Evolutionary conservation across 2,888 invertebrate genomes (phyloP), one percentile per base, ranked within the genome.

Genomic region (Phengaris arion): DNA sequence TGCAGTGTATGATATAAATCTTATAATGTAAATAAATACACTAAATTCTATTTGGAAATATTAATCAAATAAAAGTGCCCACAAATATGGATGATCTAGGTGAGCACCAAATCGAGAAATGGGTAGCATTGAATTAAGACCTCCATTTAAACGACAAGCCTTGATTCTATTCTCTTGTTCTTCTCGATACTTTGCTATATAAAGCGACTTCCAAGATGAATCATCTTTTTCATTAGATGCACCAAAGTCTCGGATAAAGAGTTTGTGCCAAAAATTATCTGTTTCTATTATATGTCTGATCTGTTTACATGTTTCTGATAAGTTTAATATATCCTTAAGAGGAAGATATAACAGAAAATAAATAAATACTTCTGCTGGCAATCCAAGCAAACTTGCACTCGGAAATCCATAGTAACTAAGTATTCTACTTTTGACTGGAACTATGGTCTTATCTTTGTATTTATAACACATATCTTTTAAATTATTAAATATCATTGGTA

Each of bases 361-460:
- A 48, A 81, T 81, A 46, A 92, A 78, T 35, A 94, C 81, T 81
- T 94, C 94, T 80, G 90, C 90, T 13, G 94, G 94, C 22, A 94
- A 78, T 5, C 93, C 94, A 57, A 87, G 81, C 77, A 94, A 86
- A 82, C 93, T 93, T 52, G 92, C 92, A 85, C 90, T 91, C 6
- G 89, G 85, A 82, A 87, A 95, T 15, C 89, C 94, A 81, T 92
- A 85, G 76, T 86, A 81, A 75, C 84, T 89, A 22, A 95, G 84
- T 80, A 95, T 91, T 79, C 91, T 90, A 80, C 94, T 93, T 75
- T 94, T 94, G 64, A 95, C 90, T 51, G 95, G 94, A 54, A 93
- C 87, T 57, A 94, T 82, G 46, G 95, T 80, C 75, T 90, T 86
- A 79, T 95, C 93, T 81, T 95, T 95, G 77, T 95, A 89, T 75